Conservation (phyloP, 2,797 vertebrate genomes). For the Hoplostethus atlanticus region DNA sequence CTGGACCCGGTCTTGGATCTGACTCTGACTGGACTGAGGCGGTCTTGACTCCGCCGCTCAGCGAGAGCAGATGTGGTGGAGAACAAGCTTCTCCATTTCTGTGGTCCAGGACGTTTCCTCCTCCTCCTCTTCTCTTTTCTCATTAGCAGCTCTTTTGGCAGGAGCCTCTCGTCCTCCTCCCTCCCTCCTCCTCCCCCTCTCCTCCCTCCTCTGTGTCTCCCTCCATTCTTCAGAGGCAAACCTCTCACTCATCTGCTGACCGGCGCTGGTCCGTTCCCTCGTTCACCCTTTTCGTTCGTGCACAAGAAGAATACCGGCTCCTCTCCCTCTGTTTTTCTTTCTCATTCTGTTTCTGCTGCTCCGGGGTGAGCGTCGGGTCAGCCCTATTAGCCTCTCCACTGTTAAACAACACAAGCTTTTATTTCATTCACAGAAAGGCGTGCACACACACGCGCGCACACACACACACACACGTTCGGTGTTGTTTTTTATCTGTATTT, state of each 20-base stretch:
- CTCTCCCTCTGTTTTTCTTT: conserved; percentile 68
- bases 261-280: conserved; percentile 50
- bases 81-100: background rate
- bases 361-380: conserved; percentile 71
- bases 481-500: background rate
- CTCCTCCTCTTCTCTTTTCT: conserved; percentile 33
- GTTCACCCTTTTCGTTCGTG: conserved; percentile 56
- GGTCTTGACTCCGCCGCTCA: too few species aligned
- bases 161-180: conserved; percentile 1
- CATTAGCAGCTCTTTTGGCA: conserved; percentile 32
- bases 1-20: too few species aligned
- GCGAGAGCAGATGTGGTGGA: too few species aligned
- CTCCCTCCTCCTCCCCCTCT: background rate
- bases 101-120: background rate
- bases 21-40: too few species aligned
- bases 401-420: conserved; percentile 69
- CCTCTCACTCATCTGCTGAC: conserved; percentile 58
- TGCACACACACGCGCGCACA: conserved; percentile 35
- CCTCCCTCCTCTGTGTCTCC: conserved; percentile 14
- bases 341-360: conserved; percentile 55
- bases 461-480: conserved; percentile 12
- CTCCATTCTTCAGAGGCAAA: conserved; percentile 60
- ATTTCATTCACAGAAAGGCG: conserved; percentile 54
- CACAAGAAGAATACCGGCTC: conserved; percentile 70
- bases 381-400: conserved; percentile 73